A percentile compares a stretch with the other conserved stretches of the same genome.
These are phyloP conservation scores for Actinopyga echinites DNA, from an alignment of 53 echinoderm and acorn worm genomes.

Conservation along the genomic window DNA sequence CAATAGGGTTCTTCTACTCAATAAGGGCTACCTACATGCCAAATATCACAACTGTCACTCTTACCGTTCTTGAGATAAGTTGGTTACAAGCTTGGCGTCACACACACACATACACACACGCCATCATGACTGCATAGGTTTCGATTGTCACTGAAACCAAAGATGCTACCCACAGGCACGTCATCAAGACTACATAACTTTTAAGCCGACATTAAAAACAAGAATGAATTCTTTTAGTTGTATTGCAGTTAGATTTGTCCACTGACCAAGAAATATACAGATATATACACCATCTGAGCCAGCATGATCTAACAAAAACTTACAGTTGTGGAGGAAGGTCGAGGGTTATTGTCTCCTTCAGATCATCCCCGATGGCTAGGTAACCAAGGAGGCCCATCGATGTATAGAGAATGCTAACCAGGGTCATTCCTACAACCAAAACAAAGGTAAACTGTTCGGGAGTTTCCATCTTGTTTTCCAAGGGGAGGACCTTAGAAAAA, in stretches of 20 bases:
- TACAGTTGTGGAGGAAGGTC: constrained; percentile 71
- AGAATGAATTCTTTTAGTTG: not conserved
- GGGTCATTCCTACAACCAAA: constrained; percentile 69
- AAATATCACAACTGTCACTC: too few species aligned
- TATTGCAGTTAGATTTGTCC: not conserved
- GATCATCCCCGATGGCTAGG: constrained; percentile 58
- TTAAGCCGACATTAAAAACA: too few species aligned
- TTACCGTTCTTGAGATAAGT: too few species aligned
- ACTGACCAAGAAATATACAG: too few species aligned
- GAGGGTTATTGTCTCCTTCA: constrained; percentile 79
- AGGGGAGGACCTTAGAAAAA: constrained; percentile 70
- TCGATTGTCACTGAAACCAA: too few species aligned
- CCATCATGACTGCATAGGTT: too few species aligned
- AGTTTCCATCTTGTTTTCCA: constrained; percentile 87
- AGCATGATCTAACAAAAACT: constrained; percentile 37
- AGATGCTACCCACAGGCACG: too few species aligned
- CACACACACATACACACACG: too few species aligned
- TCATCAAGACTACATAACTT: too few species aligned
- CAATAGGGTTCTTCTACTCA: too few species aligned
- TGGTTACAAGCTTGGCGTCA: too few species aligned
- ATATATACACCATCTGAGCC: not conserved
- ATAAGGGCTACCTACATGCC: too few species aligned
- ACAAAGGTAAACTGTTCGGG: constrained; percentile 80
- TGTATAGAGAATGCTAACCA: constrained; percentile 75
- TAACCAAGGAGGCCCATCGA: constrained; percentile 82